phyloP scores from a whole-genome alignment of 2,888 invertebrate species.

The Diplolepis rosae region DNA sequence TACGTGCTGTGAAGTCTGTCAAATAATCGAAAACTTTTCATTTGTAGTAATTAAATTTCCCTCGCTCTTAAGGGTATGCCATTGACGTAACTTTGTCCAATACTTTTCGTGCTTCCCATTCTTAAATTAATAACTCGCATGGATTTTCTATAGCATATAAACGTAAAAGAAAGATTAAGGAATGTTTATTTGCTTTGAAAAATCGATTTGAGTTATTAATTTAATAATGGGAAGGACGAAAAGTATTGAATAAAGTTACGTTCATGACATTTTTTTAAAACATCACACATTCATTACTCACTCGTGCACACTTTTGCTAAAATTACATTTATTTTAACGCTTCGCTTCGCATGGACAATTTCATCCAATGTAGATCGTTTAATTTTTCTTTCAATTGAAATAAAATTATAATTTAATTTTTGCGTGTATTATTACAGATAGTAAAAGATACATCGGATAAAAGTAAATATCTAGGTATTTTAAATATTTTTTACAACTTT shows the following conservation, averaged over 20 bases:
- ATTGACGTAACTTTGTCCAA: too few relatives aligned
- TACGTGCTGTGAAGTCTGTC: neutral
- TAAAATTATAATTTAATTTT: neutral
- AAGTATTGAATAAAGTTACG: too few relatives aligned
- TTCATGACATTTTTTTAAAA: too few relatives aligned
- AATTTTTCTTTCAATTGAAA: neutral
- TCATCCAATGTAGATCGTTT: neutral
- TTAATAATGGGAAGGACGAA: too few relatives aligned
- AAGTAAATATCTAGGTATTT: neutral
- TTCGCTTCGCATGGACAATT: neutral
- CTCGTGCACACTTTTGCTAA: slow-evolving; percentile 8
- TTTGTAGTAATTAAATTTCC: neutral
- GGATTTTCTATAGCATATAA: too few relatives aligned
- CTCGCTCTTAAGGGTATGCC: too few relatives aligned
- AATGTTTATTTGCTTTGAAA: too few relatives aligned
- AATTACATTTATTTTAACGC: slow-evolving; percentile 10
- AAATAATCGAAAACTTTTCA: neutral
- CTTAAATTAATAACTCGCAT: too few relatives aligned
- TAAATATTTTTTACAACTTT: neutral
- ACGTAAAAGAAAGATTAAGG: too few relatives aligned
- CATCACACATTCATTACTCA: neutral
- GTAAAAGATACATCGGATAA: neutral
- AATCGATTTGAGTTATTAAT: too few relatives aligned
- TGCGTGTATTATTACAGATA: neutral
- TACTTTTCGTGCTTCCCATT: too few relatives aligned